Conservation (phyloP, 2,113 vertebrate genomes). For the Catharus fuscescens region DNA sequence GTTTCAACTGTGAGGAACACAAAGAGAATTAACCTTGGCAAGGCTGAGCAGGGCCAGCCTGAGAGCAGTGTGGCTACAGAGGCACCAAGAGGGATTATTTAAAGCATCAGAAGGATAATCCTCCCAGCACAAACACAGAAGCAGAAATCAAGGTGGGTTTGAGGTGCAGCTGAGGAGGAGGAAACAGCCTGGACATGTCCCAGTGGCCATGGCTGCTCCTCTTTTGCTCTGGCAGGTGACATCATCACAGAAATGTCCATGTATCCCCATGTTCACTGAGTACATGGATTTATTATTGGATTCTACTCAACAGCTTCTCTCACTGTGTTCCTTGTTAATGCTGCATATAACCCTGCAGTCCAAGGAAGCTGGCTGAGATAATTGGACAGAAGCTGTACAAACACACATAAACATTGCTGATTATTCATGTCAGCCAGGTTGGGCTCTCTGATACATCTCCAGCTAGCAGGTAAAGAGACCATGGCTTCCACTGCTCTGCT, state of each 20-base stretch:
- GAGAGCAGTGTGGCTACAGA: neutral
- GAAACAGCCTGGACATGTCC: neutral
- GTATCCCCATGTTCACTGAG: neutral
- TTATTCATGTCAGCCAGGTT: conserved; percentile 21
- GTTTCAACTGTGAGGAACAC: neutral
- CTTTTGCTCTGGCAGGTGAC: neutral
- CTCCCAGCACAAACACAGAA: neutral
- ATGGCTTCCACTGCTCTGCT: neutral
- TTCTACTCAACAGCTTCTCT: neutral
- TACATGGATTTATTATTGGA: neutral
- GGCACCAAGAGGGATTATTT: neutral
- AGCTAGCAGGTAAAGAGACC: neutral
- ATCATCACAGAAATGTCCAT: neutral
- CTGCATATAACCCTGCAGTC: neutral
- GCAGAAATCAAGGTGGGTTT: neutral
- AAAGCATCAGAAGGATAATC: neutral
- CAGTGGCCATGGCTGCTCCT: neutral
- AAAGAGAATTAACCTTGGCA: neutral
- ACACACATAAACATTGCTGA: neutral
- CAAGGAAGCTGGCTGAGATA: neutral
- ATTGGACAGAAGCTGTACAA: neutral
- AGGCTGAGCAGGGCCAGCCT: neutral
- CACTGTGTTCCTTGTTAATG: neutral
- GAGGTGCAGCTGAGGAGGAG: neutral
- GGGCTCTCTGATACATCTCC: neutral